Evolutionary conservation across 2,113 vertebrate species (phyloP), one percentile per base, ranked within the genome.

Genomic region (Mixornis gularis): DNA sequence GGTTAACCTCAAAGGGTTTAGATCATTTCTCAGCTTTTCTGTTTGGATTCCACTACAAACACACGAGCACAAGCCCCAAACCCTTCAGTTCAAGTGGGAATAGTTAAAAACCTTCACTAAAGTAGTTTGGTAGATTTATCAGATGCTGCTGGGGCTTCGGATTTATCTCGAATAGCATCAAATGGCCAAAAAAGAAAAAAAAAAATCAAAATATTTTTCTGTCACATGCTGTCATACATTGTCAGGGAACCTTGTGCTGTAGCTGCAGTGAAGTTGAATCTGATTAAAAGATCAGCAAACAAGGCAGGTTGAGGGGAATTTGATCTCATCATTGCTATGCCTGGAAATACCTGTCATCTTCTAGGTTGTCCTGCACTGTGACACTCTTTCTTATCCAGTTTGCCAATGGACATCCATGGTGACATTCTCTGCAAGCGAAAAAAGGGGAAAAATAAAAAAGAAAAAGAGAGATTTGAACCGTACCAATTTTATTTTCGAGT

Each of bases 241-340:
- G 97, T 97, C 97, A 97, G 89, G 68, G 91, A 95, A 91, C 85
- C 93, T 87, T 58, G 85, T 83, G 94, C 89, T 92, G 36, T 55
- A 95, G 95, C 96, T 92, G 82, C 89, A 94, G 89, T 95, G 89
- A 87, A 97, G 95, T 88, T 96, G 96, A 97, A 97, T 97, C 95
- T 79, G 96, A 97, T 97, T 92, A 97, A 97, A 98, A 97, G 97
- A 97, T 97, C 97, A 97, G 95, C 96, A 96, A 97, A 97, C 96
- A 95, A 98, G 97, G 97, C 97, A 97, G 97, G 96, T 97, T 98
- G 97, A 90, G 96, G 96, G 94, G 95, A 95, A 91, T 96, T 94
- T 97, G 97, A 97, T 97, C 97, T 94, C 96, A 94, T 97, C 95
- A 95, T 96, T 85, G 92, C 96, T 96, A 91, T 95, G 96, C 95